These are phyloP conservation scores for Mesorhabditis belari DNA, from an alignment of 2,888 invertebrate species.

Conservation along the genomic window DNA sequence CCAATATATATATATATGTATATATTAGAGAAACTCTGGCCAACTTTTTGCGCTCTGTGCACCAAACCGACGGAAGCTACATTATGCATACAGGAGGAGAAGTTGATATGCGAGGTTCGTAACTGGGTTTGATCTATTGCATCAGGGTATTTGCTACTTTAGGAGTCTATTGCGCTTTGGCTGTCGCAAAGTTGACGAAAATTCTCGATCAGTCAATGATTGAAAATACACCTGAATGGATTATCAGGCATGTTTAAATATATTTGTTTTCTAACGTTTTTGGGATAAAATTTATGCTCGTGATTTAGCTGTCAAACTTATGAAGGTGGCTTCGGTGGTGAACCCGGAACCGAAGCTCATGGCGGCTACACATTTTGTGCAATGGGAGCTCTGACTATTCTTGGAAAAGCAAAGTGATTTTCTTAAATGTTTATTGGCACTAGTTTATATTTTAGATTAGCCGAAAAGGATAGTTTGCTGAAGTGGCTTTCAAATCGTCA, in stretches of 20 bases:
- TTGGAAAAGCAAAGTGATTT: slow-evolving; percentile 65
- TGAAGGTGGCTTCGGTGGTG: slow-evolving; percentile 94
- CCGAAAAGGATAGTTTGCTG: slow-evolving; percentile 18
- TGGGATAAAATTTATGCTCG: slow-evolving; percentile 59
- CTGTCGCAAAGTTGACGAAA: slow-evolving; percentile 79
- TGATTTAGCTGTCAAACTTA: slow-evolving; percentile 89
- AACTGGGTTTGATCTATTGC: too few species aligned
- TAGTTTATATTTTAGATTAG: slow-evolving; percentile 22
- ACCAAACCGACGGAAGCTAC: slow-evolving; percentile 80
- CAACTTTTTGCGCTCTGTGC: slow-evolving; percentile 72
- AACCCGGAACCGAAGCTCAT: slow-evolving; percentile 90
- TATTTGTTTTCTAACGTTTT: slow-evolving; percentile 18
- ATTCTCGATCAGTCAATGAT: slow-evolving; percentile 70
- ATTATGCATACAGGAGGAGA: slow-evolving; percentile 85
- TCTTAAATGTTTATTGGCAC: slow-evolving; percentile 54
- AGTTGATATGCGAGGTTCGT: slow-evolving; percentile 30
- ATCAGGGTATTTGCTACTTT: too few species aligned
- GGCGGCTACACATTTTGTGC: slow-evolving; percentile 99
- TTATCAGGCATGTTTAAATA: slow-evolving; percentile 62
- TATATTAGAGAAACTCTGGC: slow-evolving; percentile 64
- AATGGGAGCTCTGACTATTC: slow-evolving; percentile 76
- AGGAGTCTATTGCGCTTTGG: slow-evolving; percentile 90
- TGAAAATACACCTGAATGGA: slow-evolving; percentile 82
- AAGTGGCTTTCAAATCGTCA: slow-evolving; percentile 76
- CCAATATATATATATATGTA: slow-evolving; percentile 1